Conservation (phyloP, 2,888 invertebrate species). For the Callyntrura guangdongensis region DNA sequence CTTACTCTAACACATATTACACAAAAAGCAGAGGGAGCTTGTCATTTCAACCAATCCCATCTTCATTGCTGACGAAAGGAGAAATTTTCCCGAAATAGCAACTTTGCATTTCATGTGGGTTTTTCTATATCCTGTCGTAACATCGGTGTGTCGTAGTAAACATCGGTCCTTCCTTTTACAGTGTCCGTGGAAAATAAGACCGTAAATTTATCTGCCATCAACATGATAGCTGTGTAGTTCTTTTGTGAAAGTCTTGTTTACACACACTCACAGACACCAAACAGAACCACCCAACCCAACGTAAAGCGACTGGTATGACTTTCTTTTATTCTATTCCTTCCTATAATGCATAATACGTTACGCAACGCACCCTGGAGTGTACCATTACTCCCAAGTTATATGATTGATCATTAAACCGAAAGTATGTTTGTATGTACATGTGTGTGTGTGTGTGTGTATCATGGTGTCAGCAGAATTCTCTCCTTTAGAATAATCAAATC, state of each 20-base stretch:
- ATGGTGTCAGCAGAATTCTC: no score
- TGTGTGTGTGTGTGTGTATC: no score
- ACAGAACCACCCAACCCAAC: background rate
- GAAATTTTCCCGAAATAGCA: conserved; percentile 11
- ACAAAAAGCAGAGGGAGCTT: background rate
- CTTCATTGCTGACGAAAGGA: no score
- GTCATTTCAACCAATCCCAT: conserved; percentile 17
- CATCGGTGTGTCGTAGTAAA: background rate
- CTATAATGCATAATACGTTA: no score
- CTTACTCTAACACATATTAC: background rate
- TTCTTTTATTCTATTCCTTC: no score
- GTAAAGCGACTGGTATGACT: no score
- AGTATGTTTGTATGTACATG: no score
- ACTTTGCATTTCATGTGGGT: conserved; percentile 34
- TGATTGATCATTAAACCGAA: no score
- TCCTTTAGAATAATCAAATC: no score
- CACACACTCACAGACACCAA: background rate
- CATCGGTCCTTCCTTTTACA: background rate
- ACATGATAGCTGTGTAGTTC: background rate
- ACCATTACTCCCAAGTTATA: no score
- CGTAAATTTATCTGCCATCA: conserved; percentile 10
- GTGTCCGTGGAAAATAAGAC: background rate
- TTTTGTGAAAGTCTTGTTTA: conserved; percentile 34
- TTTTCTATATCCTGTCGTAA: conserved; percentile 16
- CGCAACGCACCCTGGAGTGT: background rate